Conservation (phyloP, 1,140 invertebrate genomes). For the Leptinotarsa lineolata region DNA sequence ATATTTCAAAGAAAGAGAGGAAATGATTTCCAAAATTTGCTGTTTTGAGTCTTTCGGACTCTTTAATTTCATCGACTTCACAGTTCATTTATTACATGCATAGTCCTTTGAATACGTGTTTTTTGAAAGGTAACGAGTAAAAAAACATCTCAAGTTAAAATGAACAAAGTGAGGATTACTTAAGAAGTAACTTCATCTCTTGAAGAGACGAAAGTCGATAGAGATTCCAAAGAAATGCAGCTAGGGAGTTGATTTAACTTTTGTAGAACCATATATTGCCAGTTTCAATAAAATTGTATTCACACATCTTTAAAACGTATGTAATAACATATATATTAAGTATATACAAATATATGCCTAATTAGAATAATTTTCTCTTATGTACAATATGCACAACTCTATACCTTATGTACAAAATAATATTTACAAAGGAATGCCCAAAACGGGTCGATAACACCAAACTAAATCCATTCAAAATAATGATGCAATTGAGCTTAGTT, state of each 20-base stretch:
- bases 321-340: conserved; percentile 51
- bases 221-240: conserved; percentile 1
- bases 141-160: conserved; percentile 6
- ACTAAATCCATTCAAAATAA: conserved; percentile 38
- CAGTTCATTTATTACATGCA: neutral
- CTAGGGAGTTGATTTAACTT: conserved; percentile 39
- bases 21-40: no score
- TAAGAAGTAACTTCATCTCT: neutral
- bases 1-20: no score
- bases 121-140: neutral
- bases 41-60: no score
- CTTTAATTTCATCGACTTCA: no score
- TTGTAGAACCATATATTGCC: conserved; percentile 52
- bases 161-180: conserved; percentile 10
- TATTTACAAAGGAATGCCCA: conserved; percentile 54
- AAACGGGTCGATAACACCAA: conserved; percentile 49
- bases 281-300: conserved; percentile 51
- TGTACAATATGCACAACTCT: conserved; percentile 53
- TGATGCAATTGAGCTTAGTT: neutral
- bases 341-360: conserved; percentile 54
- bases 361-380: conserved; percentile 53
- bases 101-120: neutral
- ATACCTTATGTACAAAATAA: conserved; percentile 40
- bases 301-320: conserved; percentile 55
- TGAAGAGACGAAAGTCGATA: neutral